phyloP scores from a whole-genome alignment of 2,113 vertebrate genomes.

The Steatornis caripensis region DNA sequence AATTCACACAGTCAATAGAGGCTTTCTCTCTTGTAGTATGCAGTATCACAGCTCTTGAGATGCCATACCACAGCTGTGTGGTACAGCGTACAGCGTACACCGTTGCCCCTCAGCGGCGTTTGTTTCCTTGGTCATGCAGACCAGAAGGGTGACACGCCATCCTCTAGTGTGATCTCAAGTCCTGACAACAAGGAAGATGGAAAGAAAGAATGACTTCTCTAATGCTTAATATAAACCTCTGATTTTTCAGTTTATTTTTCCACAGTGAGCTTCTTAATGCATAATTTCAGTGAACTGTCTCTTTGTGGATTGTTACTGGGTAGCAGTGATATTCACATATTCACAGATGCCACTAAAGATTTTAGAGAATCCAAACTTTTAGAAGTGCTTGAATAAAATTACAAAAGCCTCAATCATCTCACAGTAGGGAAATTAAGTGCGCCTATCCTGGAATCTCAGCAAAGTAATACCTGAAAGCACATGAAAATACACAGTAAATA shows the following conservation, averaged over 20 bases:
- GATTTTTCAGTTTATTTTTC: not conserved
- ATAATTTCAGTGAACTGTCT: not conserved
- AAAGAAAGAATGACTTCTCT: not conserved
- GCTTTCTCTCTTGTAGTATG: not conserved
- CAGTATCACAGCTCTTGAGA: not conserved
- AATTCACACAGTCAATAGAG: not conserved
- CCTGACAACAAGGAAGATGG: not conserved
- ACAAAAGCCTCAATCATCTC: not conserved
- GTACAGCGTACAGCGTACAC: too few relatives aligned
- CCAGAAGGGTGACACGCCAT: not conserved
- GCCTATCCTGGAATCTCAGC: not conserved
- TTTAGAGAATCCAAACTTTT: not conserved
- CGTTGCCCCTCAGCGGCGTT: fast-evolving
- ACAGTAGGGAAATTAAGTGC: not conserved
- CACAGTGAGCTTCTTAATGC: not conserved
- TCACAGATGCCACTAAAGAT: not conserved
- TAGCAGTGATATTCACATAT: not conserved
- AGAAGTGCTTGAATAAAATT: not conserved
- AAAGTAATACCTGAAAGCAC: not conserved
- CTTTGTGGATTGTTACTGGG: not conserved
- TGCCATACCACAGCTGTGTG: not conserved
- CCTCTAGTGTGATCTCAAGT: not conserved
- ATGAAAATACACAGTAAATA: not conserved
- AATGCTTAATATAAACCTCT: not conserved
- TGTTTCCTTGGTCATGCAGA: not conserved